These are phyloP conservation scores for Psilanteris sp. DNA, from an alignment of 1,140 invertebrate species.

Conservation along the genomic window DNA sequence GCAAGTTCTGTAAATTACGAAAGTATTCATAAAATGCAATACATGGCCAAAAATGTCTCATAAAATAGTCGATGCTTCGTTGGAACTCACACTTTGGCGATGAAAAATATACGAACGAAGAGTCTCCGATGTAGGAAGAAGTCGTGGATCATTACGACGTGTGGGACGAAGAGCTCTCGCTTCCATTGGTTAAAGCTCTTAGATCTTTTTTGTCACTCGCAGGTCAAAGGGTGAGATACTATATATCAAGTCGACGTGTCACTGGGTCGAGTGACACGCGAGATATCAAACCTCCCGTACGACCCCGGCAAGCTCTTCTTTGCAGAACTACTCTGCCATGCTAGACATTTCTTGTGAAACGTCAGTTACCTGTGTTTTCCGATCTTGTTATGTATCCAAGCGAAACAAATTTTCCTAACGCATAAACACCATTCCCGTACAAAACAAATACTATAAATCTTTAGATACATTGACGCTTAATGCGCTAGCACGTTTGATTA, in stretches of 20 bases:
- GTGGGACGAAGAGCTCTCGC: conserved; percentile 11
- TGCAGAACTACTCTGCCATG: not conserved
- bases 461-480: not conserved
- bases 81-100: not conserved
- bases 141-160: conserved; percentile 38
- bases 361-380: conserved; percentile 19
- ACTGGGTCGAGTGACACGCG: conserved; percentile 41
- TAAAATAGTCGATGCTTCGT: conserved; percentile 21
- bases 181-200: conserved; percentile 17
- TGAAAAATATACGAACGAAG: conserved; percentile 1
- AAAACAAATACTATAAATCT: conserved; percentile 1
- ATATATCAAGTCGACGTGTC: conserved; percentile 40
- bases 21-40: conserved; percentile 35
- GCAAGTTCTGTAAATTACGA: conserved; percentile 21
- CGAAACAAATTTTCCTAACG: not conserved
- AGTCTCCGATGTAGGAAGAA: conserved; percentile 2
- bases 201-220: conserved; percentile 19
- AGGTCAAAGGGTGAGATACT: conserved; percentile 25
- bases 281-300: conserved; percentile 17
- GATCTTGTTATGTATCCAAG: conserved; percentile 15
- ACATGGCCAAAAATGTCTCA: conserved; percentile 33
- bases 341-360: conserved; percentile 9
- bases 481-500: not conserved
- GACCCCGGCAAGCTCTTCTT: conserved; percentile 5
- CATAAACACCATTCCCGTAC: not conserved